Base-by-base conservation (phyloP, 2,113 vertebrate genomes). In the Diadophis punctatus region DNA sequence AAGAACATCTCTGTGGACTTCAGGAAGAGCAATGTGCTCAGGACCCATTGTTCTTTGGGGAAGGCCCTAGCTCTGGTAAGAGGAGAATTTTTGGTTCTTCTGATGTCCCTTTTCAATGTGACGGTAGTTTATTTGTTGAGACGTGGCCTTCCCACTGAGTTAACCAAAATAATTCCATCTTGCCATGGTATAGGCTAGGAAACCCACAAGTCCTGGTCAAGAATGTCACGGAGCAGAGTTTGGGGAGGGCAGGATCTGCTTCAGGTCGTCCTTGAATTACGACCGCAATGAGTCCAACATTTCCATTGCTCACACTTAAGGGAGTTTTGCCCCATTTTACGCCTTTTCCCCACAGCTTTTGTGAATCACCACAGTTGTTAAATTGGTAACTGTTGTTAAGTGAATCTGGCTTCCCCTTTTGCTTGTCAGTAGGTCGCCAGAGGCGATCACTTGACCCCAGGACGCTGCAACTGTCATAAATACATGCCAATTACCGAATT, bases 1-100 rank as follows among this genome's bases (percentile, higher is more conserved):
- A 91, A 43, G 34, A 18, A 8, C 34, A 27, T 11, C 12, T 86
- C 10, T 9, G 23, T 7, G 52, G 52, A 86, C 74, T 39, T 10
- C 90, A 48, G 74, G 90, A 86, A 20, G 52, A 53, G 74, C 52
- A 9, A 0, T 30, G 53, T n/a, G 25, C 10, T 4, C 74, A 86
- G 52, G 90, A 91, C 4, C 39, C 90, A 0, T 20, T 56, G 25
- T 85, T 91, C 39, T 84, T 91, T 58, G 90, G 90, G 3, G 90
- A 91, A 86, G 90, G 90, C 23, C 74, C 90, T 5, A 91, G 90
- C 43, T 23, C 90, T 14, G 90, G 90, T 91, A 55, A 85, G 90
- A 30, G 14, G 43, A 49, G 10, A n/a, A 1, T 11, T 51, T 6
- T 49, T 8, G 22, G 34, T 4, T 30, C 23, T 39, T 18, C 34